Percentiles rank a stretch among this genome's conserved stretches.
Conservation (phyloP, 2,797 vertebrate genomes). For the Sitta carolinensis region DNA sequence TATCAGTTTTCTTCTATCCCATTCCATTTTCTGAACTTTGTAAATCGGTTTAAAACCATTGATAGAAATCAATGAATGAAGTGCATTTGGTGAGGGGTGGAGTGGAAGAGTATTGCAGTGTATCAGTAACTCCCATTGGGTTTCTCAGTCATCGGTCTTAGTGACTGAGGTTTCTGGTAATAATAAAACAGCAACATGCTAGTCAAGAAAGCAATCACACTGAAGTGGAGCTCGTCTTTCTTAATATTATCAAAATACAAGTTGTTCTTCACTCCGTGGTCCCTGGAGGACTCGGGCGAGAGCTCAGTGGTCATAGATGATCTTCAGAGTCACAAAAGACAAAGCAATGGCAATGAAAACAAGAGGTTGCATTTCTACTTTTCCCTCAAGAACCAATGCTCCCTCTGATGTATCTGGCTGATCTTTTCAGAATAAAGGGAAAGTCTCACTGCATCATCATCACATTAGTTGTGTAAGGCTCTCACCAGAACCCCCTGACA, state of each 20-base stretch:
- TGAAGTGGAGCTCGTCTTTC: not conserved
- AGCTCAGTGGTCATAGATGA: not conserved
- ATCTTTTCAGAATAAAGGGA: not conserved
- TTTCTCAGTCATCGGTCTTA: not conserved
- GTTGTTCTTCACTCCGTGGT: not conserved
- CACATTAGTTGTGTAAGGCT: not conserved
- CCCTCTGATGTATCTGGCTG: not conserved
- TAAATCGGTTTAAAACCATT: not conserved
- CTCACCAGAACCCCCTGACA: not conserved
- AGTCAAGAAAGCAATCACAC: not conserved
- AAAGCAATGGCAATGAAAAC: not conserved
- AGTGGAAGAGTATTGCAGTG: not conserved
- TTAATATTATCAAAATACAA: not conserved
- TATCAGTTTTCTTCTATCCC: not conserved
- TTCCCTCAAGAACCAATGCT: not conserved
- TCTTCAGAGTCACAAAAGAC: not conserved
- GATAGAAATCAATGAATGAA: not conserved
- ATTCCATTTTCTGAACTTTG: not conserved
- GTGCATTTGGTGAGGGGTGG: not conserved
- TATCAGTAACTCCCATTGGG: not conserved
- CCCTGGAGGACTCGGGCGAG: not conserved
- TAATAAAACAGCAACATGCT: not conserved
- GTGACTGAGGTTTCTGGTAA: not conserved
- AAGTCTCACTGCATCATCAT: not conserved
- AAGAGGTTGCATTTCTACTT: not conserved